phyloP scores from a whole-genome alignment of 2,113 vertebrate genomes.

The Athene cunicularia region DNA sequence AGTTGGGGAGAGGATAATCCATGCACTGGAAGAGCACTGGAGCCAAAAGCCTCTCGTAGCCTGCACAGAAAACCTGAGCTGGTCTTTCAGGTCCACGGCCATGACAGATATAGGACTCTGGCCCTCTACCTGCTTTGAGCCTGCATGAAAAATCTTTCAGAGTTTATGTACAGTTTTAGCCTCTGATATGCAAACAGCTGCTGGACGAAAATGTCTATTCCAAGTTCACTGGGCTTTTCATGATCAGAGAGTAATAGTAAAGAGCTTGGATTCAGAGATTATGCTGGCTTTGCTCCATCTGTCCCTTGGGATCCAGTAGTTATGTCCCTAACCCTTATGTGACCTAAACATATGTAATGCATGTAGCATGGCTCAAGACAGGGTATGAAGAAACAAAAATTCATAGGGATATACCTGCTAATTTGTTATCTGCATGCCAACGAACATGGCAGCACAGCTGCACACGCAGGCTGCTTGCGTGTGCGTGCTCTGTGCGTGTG shows the following conservation, averaged over 20 bases:
- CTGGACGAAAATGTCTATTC: not conserved
- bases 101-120: not conserved
- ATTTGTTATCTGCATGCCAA: not conserved
- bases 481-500: accelerated
- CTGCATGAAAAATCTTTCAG: not conserved
- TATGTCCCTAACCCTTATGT: not conserved
- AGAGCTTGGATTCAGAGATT: not conserved
- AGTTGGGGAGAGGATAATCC: not conserved
- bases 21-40: not conserved
- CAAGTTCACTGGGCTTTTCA: not conserved
- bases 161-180: not conserved
- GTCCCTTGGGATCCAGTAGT: not conserved
- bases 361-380: not conserved
- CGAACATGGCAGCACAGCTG: not conserved
- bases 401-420: not conserved
- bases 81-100: not conserved
- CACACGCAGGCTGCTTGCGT: no score
- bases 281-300: constrained; percentile 6
- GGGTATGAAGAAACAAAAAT: not conserved
- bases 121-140: not conserved
- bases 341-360: not conserved
- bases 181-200: not conserved
- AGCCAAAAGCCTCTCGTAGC: not conserved
- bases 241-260: not conserved
- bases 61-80: not conserved